Conservation (phyloP, 2,113 vertebrate species). For the Petroica traversi region DNA sequence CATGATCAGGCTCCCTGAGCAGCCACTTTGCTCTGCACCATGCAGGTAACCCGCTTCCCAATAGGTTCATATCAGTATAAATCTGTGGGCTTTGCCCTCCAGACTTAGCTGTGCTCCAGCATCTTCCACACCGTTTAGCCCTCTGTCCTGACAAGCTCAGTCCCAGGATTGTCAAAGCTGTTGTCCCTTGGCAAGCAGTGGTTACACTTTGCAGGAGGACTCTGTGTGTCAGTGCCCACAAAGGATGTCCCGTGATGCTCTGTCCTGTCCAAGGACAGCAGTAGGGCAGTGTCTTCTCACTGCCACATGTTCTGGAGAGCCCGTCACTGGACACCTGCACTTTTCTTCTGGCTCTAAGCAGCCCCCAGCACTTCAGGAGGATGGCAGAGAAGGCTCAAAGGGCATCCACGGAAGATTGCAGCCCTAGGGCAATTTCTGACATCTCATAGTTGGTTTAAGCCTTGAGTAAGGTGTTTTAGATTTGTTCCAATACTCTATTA, state of each 20-base stretch:
- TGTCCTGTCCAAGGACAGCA: background rate
- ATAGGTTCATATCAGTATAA: background rate
- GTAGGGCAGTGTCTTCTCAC: background rate
- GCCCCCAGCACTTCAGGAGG: background rate
- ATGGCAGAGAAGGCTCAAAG: background rate
- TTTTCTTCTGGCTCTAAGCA: background rate
- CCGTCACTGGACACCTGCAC: fast-evolving
- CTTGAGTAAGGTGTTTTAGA: background rate
- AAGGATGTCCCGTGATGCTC: background rate
- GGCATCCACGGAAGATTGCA: background rate
- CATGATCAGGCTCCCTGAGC: fast-evolving
- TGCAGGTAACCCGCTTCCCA: background rate
- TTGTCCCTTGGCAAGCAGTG: background rate
- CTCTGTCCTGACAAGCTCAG: background rate
- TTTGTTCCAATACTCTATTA: background rate
- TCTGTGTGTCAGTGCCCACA: fast-evolving
- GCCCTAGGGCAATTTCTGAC: background rate
- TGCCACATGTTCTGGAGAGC: background rate
- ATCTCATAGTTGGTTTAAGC: background rate
- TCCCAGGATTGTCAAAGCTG: background rate
- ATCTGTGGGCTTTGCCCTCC: background rate
- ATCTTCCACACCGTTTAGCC: background rate
- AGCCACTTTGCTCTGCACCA: background rate
- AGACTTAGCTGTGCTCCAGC: background rate
- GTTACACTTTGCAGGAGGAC: background rate